Evolutionary conservation across 2,888 invertebrate species (phyloP).

Genomic region (Kuschelorhynchus macadamiae): DNA sequence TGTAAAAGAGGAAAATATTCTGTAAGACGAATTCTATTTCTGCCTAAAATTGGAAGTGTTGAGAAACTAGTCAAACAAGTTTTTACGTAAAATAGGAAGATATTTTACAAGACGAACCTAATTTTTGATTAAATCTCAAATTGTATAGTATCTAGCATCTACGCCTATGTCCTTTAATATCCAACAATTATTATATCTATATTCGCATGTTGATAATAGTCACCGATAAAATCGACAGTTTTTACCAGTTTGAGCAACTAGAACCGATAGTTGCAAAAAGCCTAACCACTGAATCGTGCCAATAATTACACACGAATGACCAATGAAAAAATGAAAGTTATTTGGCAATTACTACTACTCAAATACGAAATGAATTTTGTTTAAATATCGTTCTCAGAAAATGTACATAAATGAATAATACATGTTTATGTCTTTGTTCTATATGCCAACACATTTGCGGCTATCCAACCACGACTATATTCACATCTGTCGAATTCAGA

Average conservation of each 20-base stretch:
- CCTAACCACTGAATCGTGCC: neutral
- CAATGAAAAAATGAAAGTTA: constrained; percentile 19
- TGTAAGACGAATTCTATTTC: too few relatives aligned
- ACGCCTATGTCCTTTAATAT: constrained; percentile 13
- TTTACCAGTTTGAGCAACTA: constrained; percentile 15
- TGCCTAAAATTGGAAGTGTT: too few relatives aligned
- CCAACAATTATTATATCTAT: constrained; percentile 11
- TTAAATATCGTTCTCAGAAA: constrained; percentile 15
- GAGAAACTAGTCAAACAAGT: too few relatives aligned
- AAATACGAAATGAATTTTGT: constrained; percentile 11
- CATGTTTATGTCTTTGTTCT: neutral
- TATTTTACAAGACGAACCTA: too few relatives aligned
- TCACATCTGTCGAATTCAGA: too few relatives aligned
- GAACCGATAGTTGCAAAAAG: constrained; percentile 8
- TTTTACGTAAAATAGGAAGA: too few relatives aligned
- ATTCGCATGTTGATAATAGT: constrained; percentile 20
- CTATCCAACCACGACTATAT: too few relatives aligned
- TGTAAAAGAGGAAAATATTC: too few relatives aligned
- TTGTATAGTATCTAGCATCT: too few relatives aligned
- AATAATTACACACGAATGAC: constrained; percentile 1
- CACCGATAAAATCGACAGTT: constrained; percentile 7
- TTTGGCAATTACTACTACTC: constrained; percentile 14
- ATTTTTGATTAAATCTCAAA: too few relatives aligned
- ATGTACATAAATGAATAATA: constrained; percentile 13
- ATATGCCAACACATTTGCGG: too few relatives aligned